phyloP scores from a whole-genome alignment of 1,140 invertebrate species.

The Drosophila chauvacae region DNA sequence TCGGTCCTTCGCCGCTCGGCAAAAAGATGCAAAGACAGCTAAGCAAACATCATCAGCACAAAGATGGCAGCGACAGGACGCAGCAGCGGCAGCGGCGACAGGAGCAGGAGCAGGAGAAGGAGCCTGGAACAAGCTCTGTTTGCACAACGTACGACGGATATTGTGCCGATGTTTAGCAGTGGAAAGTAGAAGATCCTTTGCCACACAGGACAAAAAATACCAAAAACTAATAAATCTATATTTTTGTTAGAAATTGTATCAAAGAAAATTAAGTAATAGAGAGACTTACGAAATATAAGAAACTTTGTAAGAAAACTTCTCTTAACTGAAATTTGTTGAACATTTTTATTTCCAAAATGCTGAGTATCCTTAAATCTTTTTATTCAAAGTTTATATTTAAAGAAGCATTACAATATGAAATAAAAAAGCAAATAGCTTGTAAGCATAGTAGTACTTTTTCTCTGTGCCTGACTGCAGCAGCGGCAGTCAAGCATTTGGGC shows the following conservation, averaged over 20 bases:
- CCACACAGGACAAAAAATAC: slow-evolving; percentile 2
- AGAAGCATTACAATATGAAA: not conserved
- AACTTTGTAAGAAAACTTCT: not conserved
- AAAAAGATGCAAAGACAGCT: slow-evolving; percentile 83
- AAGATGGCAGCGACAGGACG: slow-evolving; percentile 69
- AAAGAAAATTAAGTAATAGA: not conserved
- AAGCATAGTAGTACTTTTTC: not conserved
- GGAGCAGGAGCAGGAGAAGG: slow-evolving; percentile 19
- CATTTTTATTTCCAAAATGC: no score
- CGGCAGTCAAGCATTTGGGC: slow-evolving; percentile 76
- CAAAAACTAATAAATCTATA: not conserved
- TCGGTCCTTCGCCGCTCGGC: slow-evolving; percentile 56
- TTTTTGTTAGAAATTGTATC: not conserved
- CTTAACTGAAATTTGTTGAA: no score
- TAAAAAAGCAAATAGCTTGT: not conserved
- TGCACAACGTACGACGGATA: slow-evolving; percentile 77
- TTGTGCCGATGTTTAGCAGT: slow-evolving; percentile 78
- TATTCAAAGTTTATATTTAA: not conserved
- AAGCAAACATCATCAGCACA: slow-evolving; percentile 83
- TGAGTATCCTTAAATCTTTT: no score
- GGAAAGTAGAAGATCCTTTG: slow-evolving; percentile 60
- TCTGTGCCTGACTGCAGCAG: slow-evolving; percentile 22
- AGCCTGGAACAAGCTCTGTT: slow-evolving; percentile 49
- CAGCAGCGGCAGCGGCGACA: slow-evolving; percentile 22
- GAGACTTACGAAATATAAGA: not conserved